These are phyloP conservation scores for Drosophila fungiperda DNA, from an alignment of 2,888 invertebrate species.

Conservation along the genomic window DNA sequence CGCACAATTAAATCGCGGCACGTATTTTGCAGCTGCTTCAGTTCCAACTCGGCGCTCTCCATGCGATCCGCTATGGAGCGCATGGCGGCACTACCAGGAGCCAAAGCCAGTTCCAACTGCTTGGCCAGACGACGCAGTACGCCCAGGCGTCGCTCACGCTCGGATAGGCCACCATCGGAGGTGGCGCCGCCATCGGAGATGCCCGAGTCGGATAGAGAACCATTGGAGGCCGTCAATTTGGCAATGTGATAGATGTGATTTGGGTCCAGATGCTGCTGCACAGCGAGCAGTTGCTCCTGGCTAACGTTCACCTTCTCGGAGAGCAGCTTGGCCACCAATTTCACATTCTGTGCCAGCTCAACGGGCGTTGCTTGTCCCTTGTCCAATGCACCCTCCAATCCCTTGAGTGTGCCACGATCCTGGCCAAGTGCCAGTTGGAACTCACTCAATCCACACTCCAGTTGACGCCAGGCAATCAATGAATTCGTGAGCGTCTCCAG, in stretches of 20 bases:
- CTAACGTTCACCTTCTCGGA: constrained; percentile 85
- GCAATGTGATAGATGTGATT: constrained; percentile 83
- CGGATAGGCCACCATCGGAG: constrained; percentile 88
- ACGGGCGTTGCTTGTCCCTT: constrained; percentile 83
- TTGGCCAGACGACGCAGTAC: constrained; percentile 89
- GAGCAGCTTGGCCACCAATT: constrained; percentile 84
- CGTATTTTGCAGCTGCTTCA: constrained; percentile 88
- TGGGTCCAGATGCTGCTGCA: constrained; percentile 83
- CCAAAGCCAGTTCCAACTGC: constrained; percentile 88
- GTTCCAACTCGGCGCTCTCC: constrained; percentile 89
- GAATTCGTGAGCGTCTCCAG: constrained; percentile 90
- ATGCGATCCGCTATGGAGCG: constrained; percentile 88
- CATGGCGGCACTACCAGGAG: constrained; percentile 89
- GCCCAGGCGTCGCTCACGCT: constrained; percentile 89
- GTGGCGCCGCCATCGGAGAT: constrained; percentile 91
- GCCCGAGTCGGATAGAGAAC: constrained; percentile 90
- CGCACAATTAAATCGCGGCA: constrained; percentile 87
- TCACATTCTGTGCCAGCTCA: constrained; percentile 85
- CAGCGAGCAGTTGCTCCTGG: constrained; percentile 83
- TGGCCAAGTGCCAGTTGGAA: constrained; percentile 91
- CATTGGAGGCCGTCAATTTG: constrained; percentile 85
- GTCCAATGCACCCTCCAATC: constrained; percentile 84
- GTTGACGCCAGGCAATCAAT: constrained; percentile 90
- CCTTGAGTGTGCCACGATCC: constrained; percentile 86
- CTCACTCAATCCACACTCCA: constrained; percentile 91